phyloP scores from a whole-genome alignment of 2,113 vertebrate species.

The Meles meles region DNA sequence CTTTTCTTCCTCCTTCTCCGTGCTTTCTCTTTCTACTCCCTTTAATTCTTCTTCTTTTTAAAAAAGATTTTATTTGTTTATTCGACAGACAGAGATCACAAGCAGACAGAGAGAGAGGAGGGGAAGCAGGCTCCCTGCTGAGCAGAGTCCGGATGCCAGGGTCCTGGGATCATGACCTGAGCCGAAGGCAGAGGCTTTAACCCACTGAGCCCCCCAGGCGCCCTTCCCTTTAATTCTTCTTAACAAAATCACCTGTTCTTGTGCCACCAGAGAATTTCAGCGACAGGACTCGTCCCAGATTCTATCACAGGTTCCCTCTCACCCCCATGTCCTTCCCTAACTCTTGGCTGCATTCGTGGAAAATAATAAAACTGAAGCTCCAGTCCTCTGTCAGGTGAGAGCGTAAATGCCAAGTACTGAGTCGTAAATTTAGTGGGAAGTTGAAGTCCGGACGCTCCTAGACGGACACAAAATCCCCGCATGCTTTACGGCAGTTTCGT shows the following conservation, averaged over 20 bases:
- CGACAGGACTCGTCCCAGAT: neutral
- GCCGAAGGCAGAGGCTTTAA: too few relatives aligned
- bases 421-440: neutral
- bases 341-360: neutral
- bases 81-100: too few relatives aligned
- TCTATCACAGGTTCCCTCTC: fast-evolving
- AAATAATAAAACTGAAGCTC: neutral
- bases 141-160: too few relatives aligned
- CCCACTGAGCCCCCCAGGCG: too few relatives aligned
- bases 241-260: neutral
- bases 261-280: neutral
- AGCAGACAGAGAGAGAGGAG: too few relatives aligned
- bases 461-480: neutral
- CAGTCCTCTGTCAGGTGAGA: neutral
- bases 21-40: neutral
- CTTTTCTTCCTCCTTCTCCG: neutral
- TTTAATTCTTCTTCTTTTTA: neutral
- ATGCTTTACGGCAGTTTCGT: fast-evolving
- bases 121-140: too few relatives aligned
- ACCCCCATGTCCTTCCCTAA: neutral
- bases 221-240: neutral
- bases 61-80: too few relatives aligned
- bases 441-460: neutral
- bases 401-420: neutral
- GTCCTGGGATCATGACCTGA: too few relatives aligned